phyloP scores from a whole-genome alignment of 2,797 vertebrate genomes.

The Triplophysa bombifrons region DNA sequence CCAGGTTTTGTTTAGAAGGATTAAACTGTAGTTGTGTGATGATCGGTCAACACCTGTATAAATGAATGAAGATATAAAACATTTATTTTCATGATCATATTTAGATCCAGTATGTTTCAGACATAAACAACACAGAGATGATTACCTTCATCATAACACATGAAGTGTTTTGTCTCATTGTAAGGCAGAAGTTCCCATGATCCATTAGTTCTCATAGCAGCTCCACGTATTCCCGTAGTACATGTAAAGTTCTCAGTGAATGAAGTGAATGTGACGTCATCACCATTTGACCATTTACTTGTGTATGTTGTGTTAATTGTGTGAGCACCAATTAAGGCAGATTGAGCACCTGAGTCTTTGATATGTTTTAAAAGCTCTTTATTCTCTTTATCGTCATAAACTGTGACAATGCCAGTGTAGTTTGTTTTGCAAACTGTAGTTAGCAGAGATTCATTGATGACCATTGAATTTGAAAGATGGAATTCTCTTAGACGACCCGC shows the following conservation, averaged over 20 bases:
- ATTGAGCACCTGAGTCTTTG: background rate
- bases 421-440: too few species aligned
- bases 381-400: background rate
- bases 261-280: rapidly evolving
- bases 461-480: background rate
- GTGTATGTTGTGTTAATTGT: rapidly evolving
- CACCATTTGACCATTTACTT: conserved; percentile 52
- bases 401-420: background rate
- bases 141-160: conserved; percentile 60
- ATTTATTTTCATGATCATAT: background rate
- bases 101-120: background rate
- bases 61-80: background rate
- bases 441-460: background rate
- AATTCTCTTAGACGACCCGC: background rate
- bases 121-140: background rate
- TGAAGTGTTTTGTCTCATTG: conserved; percentile 43
- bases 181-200: rapidly evolving
- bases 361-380: rapidly evolving
- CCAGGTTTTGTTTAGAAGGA: conserved; percentile 35
- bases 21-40: background rate
- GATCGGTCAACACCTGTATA: background rate
- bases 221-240: background rate
- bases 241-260: background rate
- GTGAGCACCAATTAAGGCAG: conserved; percentile 52
- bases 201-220: background rate